These are phyloP conservation scores for Psix sp. DNA, from an alignment of 1,140 invertebrate genomes.

Conservation along the genomic window DNA sequence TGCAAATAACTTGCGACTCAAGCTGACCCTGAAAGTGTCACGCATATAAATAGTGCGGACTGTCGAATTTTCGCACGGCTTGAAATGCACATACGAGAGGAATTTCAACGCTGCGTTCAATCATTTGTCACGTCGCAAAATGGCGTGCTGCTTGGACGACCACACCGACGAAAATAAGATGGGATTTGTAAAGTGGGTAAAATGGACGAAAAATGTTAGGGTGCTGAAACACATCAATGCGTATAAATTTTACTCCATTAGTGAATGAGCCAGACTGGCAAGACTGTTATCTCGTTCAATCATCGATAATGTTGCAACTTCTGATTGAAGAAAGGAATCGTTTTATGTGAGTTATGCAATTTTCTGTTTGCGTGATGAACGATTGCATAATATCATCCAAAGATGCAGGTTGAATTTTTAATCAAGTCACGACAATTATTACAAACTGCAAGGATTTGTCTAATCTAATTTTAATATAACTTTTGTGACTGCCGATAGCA, in stretches of 20 bases:
- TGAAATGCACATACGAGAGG: conserved; percentile 8
- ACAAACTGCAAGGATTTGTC: too few species aligned
- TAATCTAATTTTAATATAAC: too few species aligned
- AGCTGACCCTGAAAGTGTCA: conserved; percentile 38
- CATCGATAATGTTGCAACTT: too few species aligned
- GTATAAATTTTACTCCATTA: background rate
- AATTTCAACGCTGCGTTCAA: conserved; percentile 48
- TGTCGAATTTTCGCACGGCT: conserved; percentile 17
- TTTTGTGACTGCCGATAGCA: too few species aligned
- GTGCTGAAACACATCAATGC: background rate
- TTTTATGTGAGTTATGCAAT: too few species aligned
- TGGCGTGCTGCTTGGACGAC: conserved; percentile 16
- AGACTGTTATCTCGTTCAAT: too few species aligned
- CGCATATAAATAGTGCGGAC: conserved; percentile 25
- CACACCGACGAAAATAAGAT: conserved; percentile 23
- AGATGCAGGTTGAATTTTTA: too few species aligned
- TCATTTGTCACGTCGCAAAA: conserved; percentile 49
- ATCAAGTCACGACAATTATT: too few species aligned
- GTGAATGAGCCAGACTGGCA: background rate
- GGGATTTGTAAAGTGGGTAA: conserved; percentile 13
- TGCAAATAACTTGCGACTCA: conserved; percentile 11
- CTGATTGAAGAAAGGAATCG: too few species aligned
- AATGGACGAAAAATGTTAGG: conserved; percentile 14
- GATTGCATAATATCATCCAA: too few species aligned
- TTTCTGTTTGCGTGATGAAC: too few species aligned